Conservation (phyloP, 2,888 invertebrate genomes). For the Zelleria hepariella region DNA sequence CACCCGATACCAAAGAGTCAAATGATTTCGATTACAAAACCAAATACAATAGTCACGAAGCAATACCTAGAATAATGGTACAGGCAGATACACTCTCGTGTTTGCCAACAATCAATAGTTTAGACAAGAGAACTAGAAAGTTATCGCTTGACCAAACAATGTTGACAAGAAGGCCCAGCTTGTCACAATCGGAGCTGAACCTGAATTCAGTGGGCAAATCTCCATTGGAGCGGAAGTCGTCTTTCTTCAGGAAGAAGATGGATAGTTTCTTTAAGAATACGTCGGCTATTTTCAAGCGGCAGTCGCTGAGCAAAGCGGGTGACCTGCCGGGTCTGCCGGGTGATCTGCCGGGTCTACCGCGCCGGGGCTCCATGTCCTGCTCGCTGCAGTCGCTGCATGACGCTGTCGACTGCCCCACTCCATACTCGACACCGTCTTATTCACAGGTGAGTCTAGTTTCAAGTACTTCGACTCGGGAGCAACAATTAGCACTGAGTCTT, state of each 20-base stretch:
- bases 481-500: too few relatives aligned
- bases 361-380: slow-evolving; percentile 47
- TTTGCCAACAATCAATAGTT: slow-evolving; percentile 1
- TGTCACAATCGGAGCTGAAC: slow-evolving; percentile 59
- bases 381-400: slow-evolving; percentile 55
- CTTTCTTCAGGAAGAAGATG: slow-evolving; percentile 61
- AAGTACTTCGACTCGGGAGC: too few relatives aligned
- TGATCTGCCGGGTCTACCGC: slow-evolving; percentile 27
- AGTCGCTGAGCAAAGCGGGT: slow-evolving; percentile 30
- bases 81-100: not conserved
- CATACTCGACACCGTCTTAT: not conserved
- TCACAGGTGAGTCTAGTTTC: slow-evolving; percentile 2
- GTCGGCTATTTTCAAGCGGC: slow-evolving; percentile 52
- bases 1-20: not conserved
- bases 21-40: not conserved
- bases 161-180: slow-evolving; percentile 37
- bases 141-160: slow-evolving; percentile 54
- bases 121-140: slow-evolving; percentile 37
- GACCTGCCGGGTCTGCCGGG: not conserved
- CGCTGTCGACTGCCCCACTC: not conserved
- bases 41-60: not conserved
- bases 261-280: slow-evolving; percentile 61
- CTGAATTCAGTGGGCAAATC: slow-evolving; percentile 55
- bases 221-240: slow-evolving; percentile 57
- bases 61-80: not conserved